Evolutionary conservation across 2,797 vertebrate species (phyloP).

Genomic region (Molossus molossus): DNA sequence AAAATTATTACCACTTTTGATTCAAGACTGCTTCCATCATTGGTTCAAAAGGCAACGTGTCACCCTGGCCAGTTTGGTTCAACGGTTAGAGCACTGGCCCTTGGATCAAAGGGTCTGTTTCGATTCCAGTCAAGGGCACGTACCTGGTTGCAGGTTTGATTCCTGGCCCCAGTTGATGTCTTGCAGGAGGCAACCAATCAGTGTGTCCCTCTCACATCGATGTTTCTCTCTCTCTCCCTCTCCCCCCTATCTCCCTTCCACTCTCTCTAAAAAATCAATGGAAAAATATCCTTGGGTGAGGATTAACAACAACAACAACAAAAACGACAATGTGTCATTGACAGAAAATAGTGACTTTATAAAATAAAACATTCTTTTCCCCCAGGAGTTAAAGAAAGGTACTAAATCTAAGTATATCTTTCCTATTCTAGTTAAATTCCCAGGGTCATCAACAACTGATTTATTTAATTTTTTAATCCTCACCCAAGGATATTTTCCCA

Average conservation of each 20-base stretch:
- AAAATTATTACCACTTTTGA: slow-evolving; percentile 27
- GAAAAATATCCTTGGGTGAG: too few relatives aligned
- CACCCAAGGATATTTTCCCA: too few relatives aligned
- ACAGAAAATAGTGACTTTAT: neutral
- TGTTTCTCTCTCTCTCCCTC: too few relatives aligned
- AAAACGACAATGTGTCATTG: neutral
- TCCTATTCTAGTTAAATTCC: neutral
- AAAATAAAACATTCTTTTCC: slow-evolving; percentile 32
- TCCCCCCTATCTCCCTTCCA: too few relatives aligned
- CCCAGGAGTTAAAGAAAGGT: neutral
- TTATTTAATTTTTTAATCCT: neutral
- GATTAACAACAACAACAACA: neutral
- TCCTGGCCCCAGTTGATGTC: too few relatives aligned
- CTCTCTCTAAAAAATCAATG: too few relatives aligned
- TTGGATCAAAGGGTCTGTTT: too few relatives aligned
- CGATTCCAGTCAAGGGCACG: too few relatives aligned
- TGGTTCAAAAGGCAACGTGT: neutral
- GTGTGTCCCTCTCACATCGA: too few relatives aligned
- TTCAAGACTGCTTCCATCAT: neutral
- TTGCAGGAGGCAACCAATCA: too few relatives aligned
- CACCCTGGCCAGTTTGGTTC: neutral
- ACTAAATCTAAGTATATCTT: neutral
- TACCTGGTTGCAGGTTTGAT: too few relatives aligned
- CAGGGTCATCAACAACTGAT: neutral
- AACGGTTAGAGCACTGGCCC: too few relatives aligned